Percentiles rank a stretch among this genome's conserved stretches.
These are phyloP conservation scores for Lathronympha strigana DNA, from an alignment of 2,888 invertebrate species.

Conservation along the genomic window DNA sequence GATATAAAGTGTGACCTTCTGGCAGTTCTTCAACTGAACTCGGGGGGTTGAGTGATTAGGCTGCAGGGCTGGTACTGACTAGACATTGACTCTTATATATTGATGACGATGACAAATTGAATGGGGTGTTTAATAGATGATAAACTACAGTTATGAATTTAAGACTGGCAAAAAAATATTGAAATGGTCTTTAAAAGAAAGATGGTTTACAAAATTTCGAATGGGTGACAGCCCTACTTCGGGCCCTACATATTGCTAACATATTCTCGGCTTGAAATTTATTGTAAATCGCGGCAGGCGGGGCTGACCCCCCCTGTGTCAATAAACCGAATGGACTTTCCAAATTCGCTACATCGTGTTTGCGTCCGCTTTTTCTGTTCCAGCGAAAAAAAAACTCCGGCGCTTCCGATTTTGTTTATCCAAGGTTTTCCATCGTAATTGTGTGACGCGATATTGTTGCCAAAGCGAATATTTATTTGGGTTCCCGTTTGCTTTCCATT, in stretches of 20 bases:
- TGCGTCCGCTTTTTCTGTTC: constrained; percentile 68
- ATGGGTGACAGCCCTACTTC: constrained; percentile 48
- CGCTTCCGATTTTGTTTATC: constrained; percentile 81
- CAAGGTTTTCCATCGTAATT: constrained; percentile 83
- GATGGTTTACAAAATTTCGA: background rate
- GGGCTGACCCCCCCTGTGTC: constrained; percentile 68
- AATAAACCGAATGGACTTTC: constrained; percentile 81
- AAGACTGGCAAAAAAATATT: background rate
- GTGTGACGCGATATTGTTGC: constrained; percentile 81
- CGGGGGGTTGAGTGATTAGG: constrained; percentile 64
- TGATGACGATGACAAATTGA: background rate
- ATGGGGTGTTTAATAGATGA: background rate
- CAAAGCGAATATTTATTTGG: constrained; percentile 83
- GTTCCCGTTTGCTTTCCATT: constrained; percentile 75
- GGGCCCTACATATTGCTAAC: constrained; percentile 76
- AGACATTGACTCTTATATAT: background rate
- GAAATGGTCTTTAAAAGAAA: background rate
- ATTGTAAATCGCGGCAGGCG: constrained; percentile 78
- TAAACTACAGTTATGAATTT: background rate
- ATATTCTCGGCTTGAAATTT: constrained; percentile 81
- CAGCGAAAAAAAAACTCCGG: constrained; percentile 64
- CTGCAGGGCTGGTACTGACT: constrained; percentile 44
- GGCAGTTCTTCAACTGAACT: constrained; percentile 53
- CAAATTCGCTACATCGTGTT: constrained; percentile 81
- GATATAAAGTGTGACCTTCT: constrained; percentile 32